These are phyloP conservation scores for Platycheirus albimanus DNA, from an alignment of 2,888 invertebrate genomes.

Conservation along the genomic window DNA sequence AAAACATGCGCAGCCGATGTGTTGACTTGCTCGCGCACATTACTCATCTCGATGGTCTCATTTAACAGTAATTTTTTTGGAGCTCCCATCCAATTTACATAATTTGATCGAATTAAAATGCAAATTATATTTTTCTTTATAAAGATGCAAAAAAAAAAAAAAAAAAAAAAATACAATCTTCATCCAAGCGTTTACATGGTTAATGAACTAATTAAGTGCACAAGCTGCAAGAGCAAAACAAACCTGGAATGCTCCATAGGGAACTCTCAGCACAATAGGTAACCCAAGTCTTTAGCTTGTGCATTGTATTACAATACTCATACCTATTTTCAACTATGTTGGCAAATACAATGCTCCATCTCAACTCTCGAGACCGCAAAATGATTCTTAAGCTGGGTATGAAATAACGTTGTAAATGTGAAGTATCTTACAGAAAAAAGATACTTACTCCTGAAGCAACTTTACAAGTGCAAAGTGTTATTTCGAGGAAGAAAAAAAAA, in stretches of 20 bases:
- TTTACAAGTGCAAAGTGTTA: slow-evolving; percentile 7
- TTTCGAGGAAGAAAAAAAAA: too few species aligned
- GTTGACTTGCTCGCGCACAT: slow-evolving; percentile 56
- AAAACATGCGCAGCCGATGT: slow-evolving; percentile 65
- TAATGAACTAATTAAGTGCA: slow-evolving; percentile 33
- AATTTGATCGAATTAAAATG: slow-evolving; percentile 24
- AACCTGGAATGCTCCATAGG: background rate
- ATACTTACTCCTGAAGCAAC: background rate
- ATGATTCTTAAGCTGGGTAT: background rate
- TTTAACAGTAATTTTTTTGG: slow-evolving; percentile 1
- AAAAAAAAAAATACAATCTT: too few species aligned
- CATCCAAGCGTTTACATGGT: slow-evolving; percentile 30
- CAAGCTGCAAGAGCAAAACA: too few species aligned
- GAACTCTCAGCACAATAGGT: background rate
- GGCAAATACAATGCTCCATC: background rate
- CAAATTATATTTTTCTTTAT: background rate
- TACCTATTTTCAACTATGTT: too few species aligned
- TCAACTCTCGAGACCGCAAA: slow-evolving; percentile 26
- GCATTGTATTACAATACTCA: slow-evolving; percentile 32
- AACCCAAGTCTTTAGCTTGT: slow-evolving; percentile 23
- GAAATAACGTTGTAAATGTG: too few species aligned
- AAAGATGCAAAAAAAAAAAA: slow-evolving; percentile 35
- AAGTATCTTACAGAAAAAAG: background rate
- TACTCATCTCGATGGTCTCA: slow-evolving; percentile 48
- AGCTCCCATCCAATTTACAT: too few species aligned